Base-by-base conservation (phyloP, 1,140 invertebrate genomes). In the Cyclina sinensis region DNA sequence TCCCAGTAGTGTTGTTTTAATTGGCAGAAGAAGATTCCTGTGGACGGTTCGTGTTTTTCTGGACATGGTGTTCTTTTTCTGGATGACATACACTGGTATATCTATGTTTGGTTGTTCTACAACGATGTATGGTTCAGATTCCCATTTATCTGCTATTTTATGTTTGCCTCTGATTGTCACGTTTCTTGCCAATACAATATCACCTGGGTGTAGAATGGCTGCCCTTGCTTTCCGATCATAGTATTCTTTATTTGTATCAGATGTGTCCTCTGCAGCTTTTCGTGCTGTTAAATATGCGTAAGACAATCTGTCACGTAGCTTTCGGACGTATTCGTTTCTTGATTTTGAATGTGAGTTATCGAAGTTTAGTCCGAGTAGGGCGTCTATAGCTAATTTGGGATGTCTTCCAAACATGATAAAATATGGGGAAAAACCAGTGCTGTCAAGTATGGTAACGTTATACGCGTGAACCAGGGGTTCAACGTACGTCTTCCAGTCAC, bases 381-480 rank as follows among this genome's bases (percentile, higher is more conserved):
- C n/a, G n/a, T n/a, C n/a, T n/a, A n/a, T n/a, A n/a, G n/a, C n/a
- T n/a, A 37, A 27, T 35, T 57, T 57, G 5, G 51, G 51, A 4
- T 57, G 51, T 57, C 5, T 57, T 57, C 51, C 51, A 21, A 57
- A 57, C 51, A 62, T 57, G 51, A 46, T 16, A 39, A 9, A 35
- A 16, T 82, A 82, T 32, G 57, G 79, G 1, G 51, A 37, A 65
- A 39, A 82, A 9, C 79, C 79, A 0, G 54, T 82, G 21, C 54
- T 82, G 30, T 62, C n/a, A 18, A 39, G 79, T 37, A 62, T 82
- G 79, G 79, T 82, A 37, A 39, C 51, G 18, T 82, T 62, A 51
- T 82, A 62, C 5, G 79, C 79, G 65, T 82, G 18, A 5, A 82
- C 79, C 57, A 82, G n/a, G 27, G 54, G 57, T 14, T 27, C 79